Conservation (phyloP, 2,797 vertebrate species). For the Sebastes elongatus region DNA sequence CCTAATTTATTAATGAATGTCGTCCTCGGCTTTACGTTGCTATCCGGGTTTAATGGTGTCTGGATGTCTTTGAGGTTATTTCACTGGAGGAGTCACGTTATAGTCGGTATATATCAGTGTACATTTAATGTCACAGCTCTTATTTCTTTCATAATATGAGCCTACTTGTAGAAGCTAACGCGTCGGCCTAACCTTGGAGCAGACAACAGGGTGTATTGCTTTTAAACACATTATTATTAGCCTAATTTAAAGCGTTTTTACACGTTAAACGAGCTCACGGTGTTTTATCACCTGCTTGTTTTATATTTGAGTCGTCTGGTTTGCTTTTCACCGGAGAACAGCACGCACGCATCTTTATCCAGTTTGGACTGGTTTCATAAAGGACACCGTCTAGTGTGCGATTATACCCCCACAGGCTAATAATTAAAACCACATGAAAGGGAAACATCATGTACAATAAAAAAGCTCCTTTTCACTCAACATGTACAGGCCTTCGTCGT, state of each 20-base stretch:
- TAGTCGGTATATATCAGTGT: not conserved
- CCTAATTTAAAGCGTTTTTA: not conserved
- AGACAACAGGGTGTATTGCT: constrained; percentile 15
- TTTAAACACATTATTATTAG: constrained; percentile 18
- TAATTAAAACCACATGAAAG: constrained; percentile 6
- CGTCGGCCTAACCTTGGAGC: constrained; percentile 64
- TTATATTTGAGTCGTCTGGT: not conserved
- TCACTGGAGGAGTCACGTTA: not conserved
- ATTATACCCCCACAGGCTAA: constrained; percentile 26
- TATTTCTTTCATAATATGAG: not conserved
- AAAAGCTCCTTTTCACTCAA: not conserved
- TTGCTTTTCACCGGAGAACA: constrained; percentile 1
- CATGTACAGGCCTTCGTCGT: not conserved
- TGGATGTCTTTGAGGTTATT: constrained; percentile 5
- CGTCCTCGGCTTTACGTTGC: not conserved
- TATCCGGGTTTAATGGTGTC: constrained; percentile 5
- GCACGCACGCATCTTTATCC: constrained; percentile 69
- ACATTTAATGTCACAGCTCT: not conserved
- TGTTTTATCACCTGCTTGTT: not conserved
- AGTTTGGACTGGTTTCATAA: constrained; percentile 79
- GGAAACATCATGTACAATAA: not conserved
- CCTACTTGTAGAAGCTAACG: constrained; percentile 19
- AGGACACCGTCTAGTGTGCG: constrained; percentile 42
- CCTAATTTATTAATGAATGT: not conserved
- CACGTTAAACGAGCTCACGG: not conserved